A percentile compares a stretch with the other conserved stretches of the same genome.
Conservation (phyloP, 2,797 vertebrate species). For the Hipposideros larvatus region DNA sequence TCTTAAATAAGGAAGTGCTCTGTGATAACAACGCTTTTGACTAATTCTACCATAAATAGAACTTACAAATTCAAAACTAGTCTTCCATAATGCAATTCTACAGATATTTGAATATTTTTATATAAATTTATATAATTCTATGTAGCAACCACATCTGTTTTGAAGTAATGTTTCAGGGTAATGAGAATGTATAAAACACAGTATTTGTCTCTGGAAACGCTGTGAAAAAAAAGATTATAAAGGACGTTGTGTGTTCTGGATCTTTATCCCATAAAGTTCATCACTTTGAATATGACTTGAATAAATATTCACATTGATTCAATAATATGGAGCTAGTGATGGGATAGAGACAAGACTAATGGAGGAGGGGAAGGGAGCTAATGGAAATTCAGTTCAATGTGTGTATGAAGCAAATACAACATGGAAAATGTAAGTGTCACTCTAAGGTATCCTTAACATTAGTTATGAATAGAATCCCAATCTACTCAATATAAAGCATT, state of each 20-base stretch:
- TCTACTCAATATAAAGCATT: conserved; percentile 28
- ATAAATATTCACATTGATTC: conserved; percentile 80
- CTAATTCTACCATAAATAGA: not conserved
- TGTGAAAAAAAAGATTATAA: conserved; percentile 71
- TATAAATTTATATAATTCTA: not conserved
- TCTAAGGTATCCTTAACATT: conserved; percentile 14
- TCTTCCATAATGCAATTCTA: conserved; percentile 44
- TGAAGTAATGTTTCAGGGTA: conserved; percentile 63
- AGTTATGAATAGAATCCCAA: conserved; percentile 14
- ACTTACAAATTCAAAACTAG: conserved; percentile 26
- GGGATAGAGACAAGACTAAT: conserved; percentile 81
- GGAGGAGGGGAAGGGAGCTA: conserved; percentile 46
- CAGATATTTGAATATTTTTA: conserved; percentile 32
- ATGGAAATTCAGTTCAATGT: conserved; percentile 69
- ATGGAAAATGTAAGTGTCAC: not conserved
- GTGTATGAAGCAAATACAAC: not conserved
- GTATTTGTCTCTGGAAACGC: conserved; percentile 63
- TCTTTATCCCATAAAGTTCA: conserved; percentile 81
- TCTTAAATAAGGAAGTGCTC: not conserved
- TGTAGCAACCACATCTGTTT: conserved; percentile 24
- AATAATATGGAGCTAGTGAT: conserved; percentile 82
- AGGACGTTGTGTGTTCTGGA: conserved; percentile 73
- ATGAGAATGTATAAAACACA: conserved; percentile 34
- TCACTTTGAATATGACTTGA: conserved; percentile 79
- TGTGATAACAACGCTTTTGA: not conserved